Evolutionary conservation across 2,113 vertebrate genomes (phyloP), one percentile per base, ranked within the genome.

Genomic region (Butastur rufipennis): DNA sequence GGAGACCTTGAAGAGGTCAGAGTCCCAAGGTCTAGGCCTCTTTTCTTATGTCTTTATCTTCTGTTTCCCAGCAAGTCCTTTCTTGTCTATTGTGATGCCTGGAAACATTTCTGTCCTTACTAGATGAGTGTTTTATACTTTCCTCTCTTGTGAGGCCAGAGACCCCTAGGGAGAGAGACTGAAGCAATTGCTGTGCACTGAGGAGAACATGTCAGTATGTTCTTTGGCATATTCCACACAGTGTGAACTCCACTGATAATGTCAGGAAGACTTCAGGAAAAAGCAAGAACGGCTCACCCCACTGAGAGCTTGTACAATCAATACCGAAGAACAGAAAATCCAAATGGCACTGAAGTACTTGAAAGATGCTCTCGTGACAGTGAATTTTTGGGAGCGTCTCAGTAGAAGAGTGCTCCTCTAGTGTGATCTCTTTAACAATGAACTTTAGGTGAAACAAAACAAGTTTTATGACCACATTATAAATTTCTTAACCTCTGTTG

Each of bases 241-340:
- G 15, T 13, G 9, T 0, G 0, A 66, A 42, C 26, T 38, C 29
- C 21, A 26, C 13, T 38, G 11, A 18, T 38, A 19, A 63, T n/a
- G 40, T 40, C 63, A 84, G 65, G 34, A 93, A 78, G 55, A 29
- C 50, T 70, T 90, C 34, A 74, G 65, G 29, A 75, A 20, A 22
- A 58, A 34, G 22, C 42, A 81, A n/a, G 16, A 23, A 61, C 27
- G 20, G 21, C 7, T 71, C 4, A 77, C 3, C 22, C 14, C n/a
- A 38, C 50, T 48, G 31, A 58, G 6, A 61, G 32, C 18, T 67
- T 66, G 20, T 8, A 55, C 31, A 58, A 43, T 36, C 23, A 22
- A 6, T 29, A 40, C 3, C 0, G 3, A 70, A 82, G 52, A 79
- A 71, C 0, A 68, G 29, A 80, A 92, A 90, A 45, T 19, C 16